A percentile compares a stretch with the other conserved stretches of the same genome.
These are phyloP conservation scores for Saimiri boliviensis DNA, from an alignment of 2,113 vertebrate genomes.

Conservation along the genomic window DNA sequence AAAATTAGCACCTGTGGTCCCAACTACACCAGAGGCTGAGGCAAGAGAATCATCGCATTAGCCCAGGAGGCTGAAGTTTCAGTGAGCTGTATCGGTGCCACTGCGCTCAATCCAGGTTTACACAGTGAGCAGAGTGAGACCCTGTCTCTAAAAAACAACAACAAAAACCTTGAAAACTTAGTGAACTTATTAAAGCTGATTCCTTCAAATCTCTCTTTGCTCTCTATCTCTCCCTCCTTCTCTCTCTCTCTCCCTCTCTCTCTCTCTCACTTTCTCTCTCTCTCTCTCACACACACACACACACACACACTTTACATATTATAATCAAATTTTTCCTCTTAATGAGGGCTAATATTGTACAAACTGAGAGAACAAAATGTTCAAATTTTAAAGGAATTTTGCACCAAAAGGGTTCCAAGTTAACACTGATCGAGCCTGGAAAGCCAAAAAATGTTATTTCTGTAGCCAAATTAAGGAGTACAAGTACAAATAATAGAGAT, in stretches of 20 bases:
- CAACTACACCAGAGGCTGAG: too few species aligned
- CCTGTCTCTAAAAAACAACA: too few species aligned
- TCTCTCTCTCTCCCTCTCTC: not conserved
- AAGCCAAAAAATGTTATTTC: not conserved
- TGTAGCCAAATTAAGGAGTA: not conserved
- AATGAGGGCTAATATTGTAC: not conserved
- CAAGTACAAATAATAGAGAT: not conserved
- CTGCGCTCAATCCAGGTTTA: too few species aligned
- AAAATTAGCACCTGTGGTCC: too few species aligned
- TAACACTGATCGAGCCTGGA: not conserved
- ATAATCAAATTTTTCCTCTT: slow-evolving; percentile 30
- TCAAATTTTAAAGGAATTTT: slow-evolving; percentile 56
- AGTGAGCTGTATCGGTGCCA: too few species aligned
- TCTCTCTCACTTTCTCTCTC: not conserved
- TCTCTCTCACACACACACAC: not conserved
- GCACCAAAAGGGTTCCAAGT: slow-evolving; percentile 25
- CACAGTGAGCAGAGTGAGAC: too few species aligned
- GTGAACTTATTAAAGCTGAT: slow-evolving; percentile 16
- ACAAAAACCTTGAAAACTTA: not conserved
- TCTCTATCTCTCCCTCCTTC: not conserved
- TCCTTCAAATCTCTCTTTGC: not conserved
- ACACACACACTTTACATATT: not conserved
- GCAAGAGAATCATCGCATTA: too few species aligned
- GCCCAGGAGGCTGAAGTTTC: too few species aligned
- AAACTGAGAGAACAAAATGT: not conserved